Percentiles rank a stretch among this genome's conserved stretches.
These are phyloP conservation scores for Corynorhinus townsendii DNA, from an alignment of 2,113 vertebrate genomes.

Conservation along the genomic window DNA sequence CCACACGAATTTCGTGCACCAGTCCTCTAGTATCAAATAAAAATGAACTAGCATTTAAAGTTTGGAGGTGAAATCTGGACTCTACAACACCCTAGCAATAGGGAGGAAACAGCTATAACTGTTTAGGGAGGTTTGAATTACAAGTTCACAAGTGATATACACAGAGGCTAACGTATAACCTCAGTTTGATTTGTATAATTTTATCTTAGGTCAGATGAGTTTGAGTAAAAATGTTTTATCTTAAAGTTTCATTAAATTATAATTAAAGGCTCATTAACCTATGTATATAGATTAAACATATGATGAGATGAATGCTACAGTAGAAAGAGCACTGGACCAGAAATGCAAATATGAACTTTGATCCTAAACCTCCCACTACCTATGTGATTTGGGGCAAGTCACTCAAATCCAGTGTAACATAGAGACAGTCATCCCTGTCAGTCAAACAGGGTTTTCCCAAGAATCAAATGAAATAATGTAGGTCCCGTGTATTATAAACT, in stretches of 20 bases:
- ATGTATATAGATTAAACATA: slow-evolving; percentile 24
- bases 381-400: slow-evolving; percentile 20
- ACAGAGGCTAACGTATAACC: slow-evolving; percentile 21
- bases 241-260: slow-evolving; percentile 50
- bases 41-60: neutral
- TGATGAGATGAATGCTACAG: neutral
- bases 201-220: slow-evolving; percentile 43
- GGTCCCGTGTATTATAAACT: neutral
- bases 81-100: neutral
- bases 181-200: slow-evolving; percentile 47
- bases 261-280: slow-evolving; percentile 52
- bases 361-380: neutral
- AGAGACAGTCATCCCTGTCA: neutral
- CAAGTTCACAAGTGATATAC: neutral
- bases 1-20: too few species aligned
- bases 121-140: slow-evolving; percentile 24
- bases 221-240: slow-evolving; percentile 45
- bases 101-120: neutral
- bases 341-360: neutral
- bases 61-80: neutral
- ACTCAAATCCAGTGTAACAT: slow-evolving; percentile 42
- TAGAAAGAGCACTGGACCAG: neutral
- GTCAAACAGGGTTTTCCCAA: slow-evolving; percentile 38
- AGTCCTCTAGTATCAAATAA: neutral
- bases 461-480: slow-evolving; percentile 42